Percentiles rank a stretch among this genome's conserved stretches.
phyloP scores from a whole-genome alignment of 1,140 invertebrate species.

The Sminthurides bifidus region DNA sequence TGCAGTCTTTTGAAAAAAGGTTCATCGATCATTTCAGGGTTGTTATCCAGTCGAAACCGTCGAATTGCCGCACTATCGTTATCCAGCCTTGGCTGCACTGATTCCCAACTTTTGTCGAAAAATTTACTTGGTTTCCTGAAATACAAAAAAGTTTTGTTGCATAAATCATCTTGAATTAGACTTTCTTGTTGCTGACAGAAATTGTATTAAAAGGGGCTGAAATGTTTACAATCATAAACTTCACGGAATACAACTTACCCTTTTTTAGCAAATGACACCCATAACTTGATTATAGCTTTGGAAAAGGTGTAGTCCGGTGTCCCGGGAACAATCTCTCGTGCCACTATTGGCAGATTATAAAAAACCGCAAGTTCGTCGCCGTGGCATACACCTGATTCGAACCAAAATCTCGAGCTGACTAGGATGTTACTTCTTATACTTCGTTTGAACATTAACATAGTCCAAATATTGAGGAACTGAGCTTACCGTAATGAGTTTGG shows the following conservation, averaged over 20 bases:
- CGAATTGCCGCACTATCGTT: background rate
- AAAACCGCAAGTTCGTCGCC: constrained; percentile 16
- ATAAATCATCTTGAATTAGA: too few relatives aligned
- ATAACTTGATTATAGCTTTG: constrained; percentile 17
- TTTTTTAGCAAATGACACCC: constrained; percentile 20
- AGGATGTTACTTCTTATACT: background rate
- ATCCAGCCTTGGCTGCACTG: background rate
- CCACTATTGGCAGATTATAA: constrained; percentile 22
- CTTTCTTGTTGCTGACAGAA: too few relatives aligned
- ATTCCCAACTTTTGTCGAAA: constrained; percentile 4
- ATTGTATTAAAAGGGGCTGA: too few relatives aligned
- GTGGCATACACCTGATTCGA: background rate
- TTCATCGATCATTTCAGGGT: constrained; percentile 18
- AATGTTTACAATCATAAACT: too few relatives aligned
- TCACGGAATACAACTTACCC: too few relatives aligned
- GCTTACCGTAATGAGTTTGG: constrained; percentile 12
- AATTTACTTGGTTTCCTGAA: constrained; percentile 3
- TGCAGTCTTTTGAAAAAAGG: constrained; percentile 18
- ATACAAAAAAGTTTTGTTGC: too few relatives aligned
- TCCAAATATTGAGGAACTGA: background rate
- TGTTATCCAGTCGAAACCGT: constrained; percentile 9
- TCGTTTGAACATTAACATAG: background rate
- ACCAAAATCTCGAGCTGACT: too few relatives aligned
- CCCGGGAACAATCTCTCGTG: constrained; percentile 22
- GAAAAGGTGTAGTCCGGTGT: constrained; percentile 23